Conservation (phyloP, 2,888 invertebrate species). For the Ellobium chinense region DNA sequence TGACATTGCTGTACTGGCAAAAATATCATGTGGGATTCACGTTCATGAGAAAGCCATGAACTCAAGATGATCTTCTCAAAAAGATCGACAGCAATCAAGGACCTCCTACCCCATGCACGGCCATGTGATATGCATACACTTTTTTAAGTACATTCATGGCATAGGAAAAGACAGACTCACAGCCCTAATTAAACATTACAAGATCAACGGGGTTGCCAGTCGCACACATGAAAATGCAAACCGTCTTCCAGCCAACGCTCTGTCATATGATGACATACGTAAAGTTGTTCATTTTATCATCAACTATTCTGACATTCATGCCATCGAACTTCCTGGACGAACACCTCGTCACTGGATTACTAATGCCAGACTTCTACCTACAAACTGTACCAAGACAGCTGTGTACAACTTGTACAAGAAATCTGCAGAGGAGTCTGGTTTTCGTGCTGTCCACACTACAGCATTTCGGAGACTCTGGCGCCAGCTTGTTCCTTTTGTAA, state of each 20-base stretch:
- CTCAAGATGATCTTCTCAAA: background rate
- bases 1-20: slow-evolving; percentile 20
- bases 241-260: background rate
- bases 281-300: slow-evolving; percentile 38
- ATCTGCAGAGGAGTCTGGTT: background rate
- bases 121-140: background rate
- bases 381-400: background rate
- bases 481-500: background rate
- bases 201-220: slow-evolving; percentile 28
- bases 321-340: slow-evolving; percentile 45
- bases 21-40: slow-evolving; percentile 6
- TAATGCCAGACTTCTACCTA: background rate
- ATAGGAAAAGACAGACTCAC: slow-evolving; percentile 13
- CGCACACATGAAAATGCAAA: slow-evolving; percentile 7
- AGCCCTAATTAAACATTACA: slow-evolving; percentile 23
- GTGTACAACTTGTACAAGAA: background rate
- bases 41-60: background rate
- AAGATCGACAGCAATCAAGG: background rate
- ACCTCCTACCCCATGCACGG: slow-evolving; percentile 7
- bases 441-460: background rate
- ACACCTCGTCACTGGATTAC: slow-evolving; percentile 15
- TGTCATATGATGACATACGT: slow-evolving; percentile 31
- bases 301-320: slow-evolving; percentile 47
- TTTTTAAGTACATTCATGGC: slow-evolving; percentile 3
- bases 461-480: background rate